Evolutionary conservation across 2,888 invertebrate genomes (phyloP), one percentile per base, ranked within the genome.

Genomic region (Ypsolopha scabrella): DNA sequence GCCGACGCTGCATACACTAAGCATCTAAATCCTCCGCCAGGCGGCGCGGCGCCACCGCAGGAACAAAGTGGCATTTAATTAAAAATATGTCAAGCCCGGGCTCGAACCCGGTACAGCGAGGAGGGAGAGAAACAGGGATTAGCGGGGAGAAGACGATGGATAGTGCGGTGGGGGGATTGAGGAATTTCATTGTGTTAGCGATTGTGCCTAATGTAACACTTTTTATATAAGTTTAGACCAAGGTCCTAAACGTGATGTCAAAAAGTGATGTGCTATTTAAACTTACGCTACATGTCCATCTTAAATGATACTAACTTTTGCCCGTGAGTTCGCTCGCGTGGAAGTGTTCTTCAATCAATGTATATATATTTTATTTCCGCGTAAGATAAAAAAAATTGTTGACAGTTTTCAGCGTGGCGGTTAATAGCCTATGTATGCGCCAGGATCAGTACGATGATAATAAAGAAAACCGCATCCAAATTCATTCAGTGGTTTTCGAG

Each of bases 41-140:
- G 24, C 24, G 24, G 24, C 39, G 7, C 14, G 47, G 36, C 47
- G 47, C 11, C 45, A 10, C 9, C 45, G 34, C 7, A 11, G 13
- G 36, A 36, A 47, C 47, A 37, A 47, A 47, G 47, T 47, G 47
- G 75, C 72, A 62, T 78, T 79, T 80, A 80, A 80, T 80, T 79
- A 78, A 78, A 80, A 80, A 78, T 75, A 72, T 75, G 81, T 80
- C 81, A 77, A 47, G 47, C 35, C 35, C 47, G 9, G 13, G 6
- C 47, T 14, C 37, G 10, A 10, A 24, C 34, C 47, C 14, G 14
- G 47, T 36, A 37, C 11, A n/a, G 14, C 8, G 13, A 43, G 37
- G 37, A 24, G 24, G 37, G 34, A 9, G 11, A 10, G 33, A 10
- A 35, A 11, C n/a, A 35, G 14, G 47, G 36, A 37, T 37, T 13